Percentiles rank a stretch among this genome's conserved stretches.
These are phyloP conservation scores for Trichacis sp. DNA, from an alignment of 2,888 invertebrate species.

Conservation along the genomic window DNA sequence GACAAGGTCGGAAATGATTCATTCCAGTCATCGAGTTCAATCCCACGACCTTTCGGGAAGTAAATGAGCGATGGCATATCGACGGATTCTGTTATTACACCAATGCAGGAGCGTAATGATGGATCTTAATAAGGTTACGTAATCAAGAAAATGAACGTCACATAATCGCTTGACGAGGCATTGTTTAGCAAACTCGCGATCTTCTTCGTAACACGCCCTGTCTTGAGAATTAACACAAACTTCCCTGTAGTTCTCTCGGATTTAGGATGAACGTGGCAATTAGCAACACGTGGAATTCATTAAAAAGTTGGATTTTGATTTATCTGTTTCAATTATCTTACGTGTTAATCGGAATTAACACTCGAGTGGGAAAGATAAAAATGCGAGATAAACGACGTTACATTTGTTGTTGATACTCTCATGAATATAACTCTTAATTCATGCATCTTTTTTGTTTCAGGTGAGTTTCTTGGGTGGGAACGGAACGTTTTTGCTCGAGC, in stretches of 20 bases:
- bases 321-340: conserved; percentile 2
- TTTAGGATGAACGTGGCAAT: neutral
- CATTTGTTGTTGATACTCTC: neutral
- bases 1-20: conserved; percentile 3
- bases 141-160: neutral
- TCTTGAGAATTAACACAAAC: conserved; percentile 4
- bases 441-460: conserved; percentile 49
- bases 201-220: neutral
- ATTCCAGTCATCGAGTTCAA: neutral
- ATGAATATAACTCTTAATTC: conserved; percentile 16
- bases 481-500: conserved; percentile 20
- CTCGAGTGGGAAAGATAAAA: neutral
- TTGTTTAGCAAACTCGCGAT: conserved; percentile 3
- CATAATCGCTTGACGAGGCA: conserved; percentile 2
- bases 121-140: neutral
- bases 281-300: neutral
- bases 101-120: neutral
- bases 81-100: neutral
- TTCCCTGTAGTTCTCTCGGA: neutral
- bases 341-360: neutral
- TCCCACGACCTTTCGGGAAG: neutral
- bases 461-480: conserved; percentile 46
- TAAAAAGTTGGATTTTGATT: neutral
- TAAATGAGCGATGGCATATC: neutral
- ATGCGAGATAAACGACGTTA: neutral